phyloP scores from a whole-genome alignment of 2,113 vertebrate genomes.

The Stigmatopora nigra region DNA sequence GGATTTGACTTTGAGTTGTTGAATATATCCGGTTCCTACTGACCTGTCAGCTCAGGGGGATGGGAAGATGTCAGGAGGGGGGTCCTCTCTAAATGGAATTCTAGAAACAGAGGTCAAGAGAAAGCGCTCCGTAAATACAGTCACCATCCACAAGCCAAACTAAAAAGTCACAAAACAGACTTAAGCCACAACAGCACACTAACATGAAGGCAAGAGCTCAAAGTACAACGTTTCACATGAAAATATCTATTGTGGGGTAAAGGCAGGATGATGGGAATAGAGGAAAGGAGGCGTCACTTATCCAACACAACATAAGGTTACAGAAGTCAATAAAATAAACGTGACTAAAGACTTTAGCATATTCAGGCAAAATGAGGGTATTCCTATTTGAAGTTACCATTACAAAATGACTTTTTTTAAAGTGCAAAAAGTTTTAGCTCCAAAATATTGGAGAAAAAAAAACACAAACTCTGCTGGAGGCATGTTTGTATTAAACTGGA shows the following conservation, averaged over 20 bases:
- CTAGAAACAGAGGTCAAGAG: slow-evolving; percentile 79
- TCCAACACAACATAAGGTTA: slow-evolving; percentile 33
- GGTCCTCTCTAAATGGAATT: slow-evolving; percentile 99
- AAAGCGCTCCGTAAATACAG: slow-evolving; percentile 49
- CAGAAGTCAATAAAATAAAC: slow-evolving; percentile 50
- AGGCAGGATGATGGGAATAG: slow-evolving; percentile 33
- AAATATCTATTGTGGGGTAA: slow-evolving; percentile 20
- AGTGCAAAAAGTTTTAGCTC: not conserved
- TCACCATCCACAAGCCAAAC: slow-evolving; percentile 30
- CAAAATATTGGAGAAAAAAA: slow-evolving; percentile 1
- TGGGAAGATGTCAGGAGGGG: slow-evolving; percentile 97
- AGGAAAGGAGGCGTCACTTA: slow-evolving; percentile 35
- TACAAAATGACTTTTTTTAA: not conserved
- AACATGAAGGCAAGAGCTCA: slow-evolving; percentile 21
- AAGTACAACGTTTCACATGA: slow-evolving; percentile 14
- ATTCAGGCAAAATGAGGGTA: slow-evolving; percentile 8
- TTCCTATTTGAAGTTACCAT: slow-evolving; percentile 5
- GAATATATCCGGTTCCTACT: slow-evolving; percentile 64
- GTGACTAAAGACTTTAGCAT: slow-evolving; percentile 20
- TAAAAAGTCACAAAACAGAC: slow-evolving; percentile 28
- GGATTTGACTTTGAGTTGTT: slow-evolving; percentile 15
- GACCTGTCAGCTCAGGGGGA: slow-evolving; percentile 96
- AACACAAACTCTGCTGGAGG: slow-evolving; percentile 11
- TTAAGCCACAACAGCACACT: slow-evolving; percentile 16
- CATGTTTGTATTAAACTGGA: not conserved